Conservation (phyloP, 2,888 invertebrate species). For the Eupithecia exiguata region DNA sequence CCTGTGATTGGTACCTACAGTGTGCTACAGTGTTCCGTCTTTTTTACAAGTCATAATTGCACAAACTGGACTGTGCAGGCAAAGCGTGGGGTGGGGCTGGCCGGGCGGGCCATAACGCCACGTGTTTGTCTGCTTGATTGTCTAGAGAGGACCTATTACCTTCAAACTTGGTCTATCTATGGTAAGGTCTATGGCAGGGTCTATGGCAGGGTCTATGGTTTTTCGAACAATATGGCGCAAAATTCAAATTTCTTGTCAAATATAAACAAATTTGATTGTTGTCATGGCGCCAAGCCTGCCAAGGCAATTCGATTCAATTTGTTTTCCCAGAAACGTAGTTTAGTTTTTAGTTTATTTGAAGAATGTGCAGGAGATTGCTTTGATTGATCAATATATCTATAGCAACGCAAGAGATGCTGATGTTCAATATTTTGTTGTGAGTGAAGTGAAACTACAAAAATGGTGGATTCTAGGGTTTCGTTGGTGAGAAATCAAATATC, state of each 20-base stretch:
- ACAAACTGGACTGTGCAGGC: no score
- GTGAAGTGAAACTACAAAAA: constrained; percentile 1
- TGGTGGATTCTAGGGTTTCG: not conserved
- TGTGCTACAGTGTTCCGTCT: no score
- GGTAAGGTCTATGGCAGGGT: no score
- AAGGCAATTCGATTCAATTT: not conserved
- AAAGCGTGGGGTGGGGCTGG: no score
- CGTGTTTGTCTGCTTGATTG: not conserved
- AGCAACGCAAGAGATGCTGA: not conserved
- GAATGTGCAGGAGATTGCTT: not conserved
- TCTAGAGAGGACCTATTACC: not conserved
- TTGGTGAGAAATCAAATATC: not conserved
- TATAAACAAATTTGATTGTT: constrained; percentile 16
- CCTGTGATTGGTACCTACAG: no score
- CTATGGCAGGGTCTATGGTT: constrained; percentile 8
- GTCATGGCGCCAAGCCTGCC: constrained; percentile 17
- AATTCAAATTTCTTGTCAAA: constrained; percentile 23
- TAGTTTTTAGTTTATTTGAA: not conserved
- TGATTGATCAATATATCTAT: constrained; percentile 17
- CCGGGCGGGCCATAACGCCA: no score
- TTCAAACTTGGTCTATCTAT: not conserved
- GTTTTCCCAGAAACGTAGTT: not conserved
- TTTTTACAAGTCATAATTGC: no score
- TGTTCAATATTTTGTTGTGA: not conserved
- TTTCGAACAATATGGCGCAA: constrained; percentile 17